These are phyloP conservation scores for Saturnia japonica DNA, from an alignment of 2,888 invertebrate species.

Conservation along the genomic window DNA sequence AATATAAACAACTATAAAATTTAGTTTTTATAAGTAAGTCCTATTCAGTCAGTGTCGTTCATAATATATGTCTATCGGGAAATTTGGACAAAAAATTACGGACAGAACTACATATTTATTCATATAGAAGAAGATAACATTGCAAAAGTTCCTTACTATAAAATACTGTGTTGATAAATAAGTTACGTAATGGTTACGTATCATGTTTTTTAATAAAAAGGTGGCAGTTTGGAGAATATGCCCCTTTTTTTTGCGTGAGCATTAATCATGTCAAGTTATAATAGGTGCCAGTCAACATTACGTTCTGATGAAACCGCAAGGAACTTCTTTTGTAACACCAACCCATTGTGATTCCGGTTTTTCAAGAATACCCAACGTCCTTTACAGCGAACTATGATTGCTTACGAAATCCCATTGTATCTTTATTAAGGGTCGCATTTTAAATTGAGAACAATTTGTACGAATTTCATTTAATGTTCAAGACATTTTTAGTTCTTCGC, in stretches of 20 bases:
- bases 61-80: too few relatives aligned
- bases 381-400: constrained; percentile 21
- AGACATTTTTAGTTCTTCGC: not conserved
- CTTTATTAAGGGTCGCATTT: not conserved
- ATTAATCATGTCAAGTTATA: constrained; percentile 49
- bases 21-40: too few relatives aligned
- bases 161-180: not conserved
- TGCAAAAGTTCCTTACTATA: not conserved
- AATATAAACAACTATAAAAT: not conserved
- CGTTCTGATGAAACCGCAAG: constrained; percentile 32
- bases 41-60: too few relatives aligned
- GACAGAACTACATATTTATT: too few relatives aligned
- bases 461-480: not conserved
- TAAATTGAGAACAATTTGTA: not conserved
- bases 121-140: not conserved
- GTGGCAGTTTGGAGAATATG: constrained; percentile 22
- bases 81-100: too few relatives aligned
- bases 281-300: constrained; percentile 50
- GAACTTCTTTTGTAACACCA: constrained; percentile 35
- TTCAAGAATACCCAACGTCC: constrained; percentile 34
- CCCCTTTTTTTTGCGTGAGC: constrained; percentile 39
- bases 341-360: constrained; percentile 34
- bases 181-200: not conserved
- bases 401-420: constrained; percentile 22
- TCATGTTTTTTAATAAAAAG: not conserved